Evolutionary conservation across 2,888 invertebrate species (phyloP).

Genomic region (Dorcus parallelipipedus): DNA sequence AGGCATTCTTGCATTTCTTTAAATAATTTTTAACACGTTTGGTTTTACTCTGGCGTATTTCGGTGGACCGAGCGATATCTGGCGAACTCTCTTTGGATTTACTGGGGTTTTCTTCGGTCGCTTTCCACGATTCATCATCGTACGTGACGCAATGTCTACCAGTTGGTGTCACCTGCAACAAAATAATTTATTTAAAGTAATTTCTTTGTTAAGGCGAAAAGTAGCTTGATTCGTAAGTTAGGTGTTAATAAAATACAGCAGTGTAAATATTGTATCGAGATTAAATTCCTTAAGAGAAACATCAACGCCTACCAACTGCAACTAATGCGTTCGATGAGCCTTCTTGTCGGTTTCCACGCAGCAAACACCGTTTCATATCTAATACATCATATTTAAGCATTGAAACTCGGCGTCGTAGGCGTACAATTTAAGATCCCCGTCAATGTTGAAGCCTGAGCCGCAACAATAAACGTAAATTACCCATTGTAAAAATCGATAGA

Average conservation of each 20-base stretch:
- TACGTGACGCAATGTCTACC: constrained; percentile 42
- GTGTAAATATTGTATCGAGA: neutral
- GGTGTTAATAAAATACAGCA: constrained; percentile 9
- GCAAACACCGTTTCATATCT: too few relatives aligned
- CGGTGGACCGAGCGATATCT: constrained; percentile 43
- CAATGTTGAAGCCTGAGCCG: constrained; percentile 9
- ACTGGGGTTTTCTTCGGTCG: constrained; percentile 35
- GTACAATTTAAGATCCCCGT: neutral
- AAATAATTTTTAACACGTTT: constrained; percentile 55
- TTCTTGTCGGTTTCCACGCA: too few relatives aligned
- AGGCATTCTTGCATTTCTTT: constrained; percentile 53
- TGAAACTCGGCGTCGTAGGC: neutral
- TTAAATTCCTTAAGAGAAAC: too few relatives aligned
- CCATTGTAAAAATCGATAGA: constrained; percentile 19
- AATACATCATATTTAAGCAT: neutral
- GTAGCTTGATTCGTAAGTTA: neutral
- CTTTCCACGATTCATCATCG: constrained; percentile 48
- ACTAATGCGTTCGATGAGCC: too few relatives aligned
- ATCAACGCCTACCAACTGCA: too few relatives aligned
- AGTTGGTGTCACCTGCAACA: constrained; percentile 47
- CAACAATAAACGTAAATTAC: constrained; percentile 20
- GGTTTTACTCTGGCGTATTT: constrained; percentile 52
- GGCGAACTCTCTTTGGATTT: constrained; percentile 26
- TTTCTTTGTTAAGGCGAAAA: neutral
- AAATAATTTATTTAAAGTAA: neutral